Conservation (phyloP, 2,797 vertebrate genomes). For the Salarias fasciatus region DNA sequence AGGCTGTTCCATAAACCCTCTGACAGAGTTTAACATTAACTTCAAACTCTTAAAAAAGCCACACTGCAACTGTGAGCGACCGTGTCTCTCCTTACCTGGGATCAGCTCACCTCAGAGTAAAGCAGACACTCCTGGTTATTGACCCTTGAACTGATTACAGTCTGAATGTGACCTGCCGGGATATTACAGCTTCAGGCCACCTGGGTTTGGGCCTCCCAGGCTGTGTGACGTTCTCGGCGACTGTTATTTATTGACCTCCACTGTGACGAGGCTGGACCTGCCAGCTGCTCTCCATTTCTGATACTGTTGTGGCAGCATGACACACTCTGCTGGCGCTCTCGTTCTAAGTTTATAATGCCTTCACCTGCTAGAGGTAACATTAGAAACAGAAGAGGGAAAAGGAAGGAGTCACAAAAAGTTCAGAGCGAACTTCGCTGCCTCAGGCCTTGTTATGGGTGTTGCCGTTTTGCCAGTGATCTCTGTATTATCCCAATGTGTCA, state of each 20-base stretch:
- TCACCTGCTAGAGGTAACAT: neutral
- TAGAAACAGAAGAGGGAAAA: neutral
- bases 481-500: slow-evolving; percentile 34
- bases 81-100: slow-evolving; percentile 9
- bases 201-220: slow-evolving; percentile 28
- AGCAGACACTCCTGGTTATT: slow-evolving; percentile 18
- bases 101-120: slow-evolving; percentile 16
- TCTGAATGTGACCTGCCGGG: slow-evolving; percentile 28
- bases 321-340: neutral
- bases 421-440: slow-evolving; percentile 3
- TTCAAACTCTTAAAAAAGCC: too few relatives aligned
- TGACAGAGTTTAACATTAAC: too few relatives aligned
- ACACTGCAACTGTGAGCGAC: neutral
- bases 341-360: neutral
- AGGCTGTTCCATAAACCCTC: too few relatives aligned
- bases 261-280: slow-evolving; percentile 4
- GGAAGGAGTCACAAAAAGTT: slow-evolving; percentile 20
- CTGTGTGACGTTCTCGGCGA: slow-evolving; percentile 1
- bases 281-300: neutral
- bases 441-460: slow-evolving; percentile 10
- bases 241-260: neutral
- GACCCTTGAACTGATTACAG: slow-evolving; percentile 27
- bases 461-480: slow-evolving; percentile 21
- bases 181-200: slow-evolving; percentile 18
- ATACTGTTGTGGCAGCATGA: neutral